A percentile compares a stretch with the other conserved stretches of the same genome.
Evolutionary conservation across 2,888 invertebrate genomes (phyloP).

Genomic region (Toxonevra muliebris): DNA sequence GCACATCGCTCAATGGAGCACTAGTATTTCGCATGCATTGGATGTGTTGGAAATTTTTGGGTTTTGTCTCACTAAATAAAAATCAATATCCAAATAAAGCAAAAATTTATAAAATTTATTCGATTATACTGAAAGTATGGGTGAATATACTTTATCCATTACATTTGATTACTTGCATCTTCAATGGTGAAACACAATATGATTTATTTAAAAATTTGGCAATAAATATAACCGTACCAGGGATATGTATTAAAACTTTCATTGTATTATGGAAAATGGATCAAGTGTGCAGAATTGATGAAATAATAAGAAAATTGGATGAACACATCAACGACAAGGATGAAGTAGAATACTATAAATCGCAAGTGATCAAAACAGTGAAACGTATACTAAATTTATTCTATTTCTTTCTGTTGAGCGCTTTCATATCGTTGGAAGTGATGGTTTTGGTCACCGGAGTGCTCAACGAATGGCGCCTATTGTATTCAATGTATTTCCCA

Average conservation of each 20-base stretch:
- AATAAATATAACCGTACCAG: constrained; percentile 4
- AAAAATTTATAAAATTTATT: constrained; percentile 1
- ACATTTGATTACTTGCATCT: constrained; percentile 1
- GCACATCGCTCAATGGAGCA: too few relatives aligned
- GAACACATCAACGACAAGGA: constrained; percentile 4
- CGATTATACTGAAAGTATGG: not conserved
- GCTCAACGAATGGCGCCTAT: constrained; percentile 17
- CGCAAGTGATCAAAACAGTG: not conserved
- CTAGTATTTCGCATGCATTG: constrained; percentile 18
- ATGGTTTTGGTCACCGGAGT: constrained; percentile 3
- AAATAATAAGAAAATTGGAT: constrained; percentile 19
- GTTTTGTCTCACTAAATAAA: constrained; percentile 3
- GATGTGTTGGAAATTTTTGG: constrained; percentile 17
- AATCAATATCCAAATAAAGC: not conserved
- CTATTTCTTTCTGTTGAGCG: constrained; percentile 9
- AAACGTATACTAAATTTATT: constrained; percentile 14
- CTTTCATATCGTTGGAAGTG: constrained; percentile 4
- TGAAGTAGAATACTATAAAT: constrained; percentile 10
- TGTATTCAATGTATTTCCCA: constrained; percentile 36
- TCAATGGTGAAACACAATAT: not conserved
- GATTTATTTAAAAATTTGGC: constrained; percentile 14
- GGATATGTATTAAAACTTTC: constrained; percentile 6
- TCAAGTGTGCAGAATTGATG: constrained; percentile 9
- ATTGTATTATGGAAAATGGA: constrained; percentile 24
- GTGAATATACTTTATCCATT: constrained; percentile 11